Evolutionary conservation across 2,888 invertebrate genomes (phyloP).

Genomic region (Timandra comae): DNA sequence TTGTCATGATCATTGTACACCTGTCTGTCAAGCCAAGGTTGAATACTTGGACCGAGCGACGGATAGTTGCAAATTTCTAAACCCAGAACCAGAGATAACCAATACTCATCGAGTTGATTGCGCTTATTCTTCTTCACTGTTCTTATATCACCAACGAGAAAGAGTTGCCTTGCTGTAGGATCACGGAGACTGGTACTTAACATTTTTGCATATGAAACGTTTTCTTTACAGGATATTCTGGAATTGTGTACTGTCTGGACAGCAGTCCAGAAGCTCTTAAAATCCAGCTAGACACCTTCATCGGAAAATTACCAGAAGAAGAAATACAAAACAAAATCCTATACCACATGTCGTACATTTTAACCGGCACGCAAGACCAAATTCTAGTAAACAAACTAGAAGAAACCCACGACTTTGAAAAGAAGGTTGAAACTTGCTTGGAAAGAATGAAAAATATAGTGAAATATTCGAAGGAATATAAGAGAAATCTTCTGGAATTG

Average conservation of each 20-base stretch:
- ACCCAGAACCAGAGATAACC: too few relatives aligned
- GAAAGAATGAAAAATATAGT: conserved; percentile 18
- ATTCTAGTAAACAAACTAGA: conserved; percentile 22
- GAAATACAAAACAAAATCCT: conserved; percentile 33
- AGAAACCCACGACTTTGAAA: conserved; percentile 22
- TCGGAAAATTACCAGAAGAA: conserved; percentile 28
- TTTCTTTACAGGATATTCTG: conserved; percentile 34
- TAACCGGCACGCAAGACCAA: conserved; percentile 21
- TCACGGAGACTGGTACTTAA: background rate
- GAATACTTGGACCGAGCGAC: too few relatives aligned
- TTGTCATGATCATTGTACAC: too few relatives aligned
- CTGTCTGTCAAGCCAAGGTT: too few relatives aligned
- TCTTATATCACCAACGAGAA: too few relatives aligned
- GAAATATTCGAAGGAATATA: conserved; percentile 33
- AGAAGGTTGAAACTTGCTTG: conserved; percentile 29
- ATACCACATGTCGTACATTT: conserved; percentile 28
- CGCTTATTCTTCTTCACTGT: too few relatives aligned
- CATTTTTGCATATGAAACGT: too few relatives aligned
- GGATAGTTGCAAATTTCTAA: too few relatives aligned
- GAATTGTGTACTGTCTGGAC: conserved; percentile 42
- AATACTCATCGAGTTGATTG: too few relatives aligned
- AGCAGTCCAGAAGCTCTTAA: conserved; percentile 43
- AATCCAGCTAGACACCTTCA: conserved; percentile 31
- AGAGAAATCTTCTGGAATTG: conserved; percentile 25
- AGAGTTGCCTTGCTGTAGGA: conserved; percentile 1